Evolutionary conservation across 2,888 invertebrate genomes (phyloP), one percentile per base, ranked within the genome.

Genomic region (Troides helena): DNA sequence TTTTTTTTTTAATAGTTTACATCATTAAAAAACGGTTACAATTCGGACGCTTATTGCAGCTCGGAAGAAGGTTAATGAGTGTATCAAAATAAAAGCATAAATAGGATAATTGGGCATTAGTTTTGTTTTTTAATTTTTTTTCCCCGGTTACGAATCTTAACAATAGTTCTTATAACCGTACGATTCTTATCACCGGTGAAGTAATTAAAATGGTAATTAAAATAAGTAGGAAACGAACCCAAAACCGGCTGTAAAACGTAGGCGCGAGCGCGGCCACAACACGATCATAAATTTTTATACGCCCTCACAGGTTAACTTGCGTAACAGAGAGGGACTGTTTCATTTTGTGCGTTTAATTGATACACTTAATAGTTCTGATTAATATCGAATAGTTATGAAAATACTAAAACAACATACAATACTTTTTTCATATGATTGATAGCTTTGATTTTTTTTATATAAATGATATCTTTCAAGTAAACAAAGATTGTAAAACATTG

Each of bases 181-280:
- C 72, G 85, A 88, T 88, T 75, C 80, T 87, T 85, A 89, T 89
- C 85, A 77, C 82, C 79, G 76, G 80, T 83, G 83, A 81, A 83
- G 82, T 80, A 88, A 88, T 90, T 87, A 87, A 86, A 86, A 87
- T 84, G 84, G 81, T 87, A 88, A 91, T 90, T 90, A 88, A 87
- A 86, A 86, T 85, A 86, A 85, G 86, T 86, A 87, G 88, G 87
- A 88, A 90, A 85, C 81, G 81, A 77, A 81, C 81, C 81, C 82
- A 78, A 85, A 86, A 81, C 84, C 80, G 81, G 82, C 82, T 82
- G 81, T 86, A 84, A 85, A 84, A 81, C 77, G 81, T 86, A 87
- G 86, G 87, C 85, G 85, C 85, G 81, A 80, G 81, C 80, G 78
- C 73, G 75, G 79, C 82, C 81, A 74, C 80, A 80, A 83, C 81